A percentile compares a stretch with the other conserved stretches of the same genome.
These are phyloP conservation scores for Lethocerus indicus DNA, from an alignment of 1,140 invertebrate genomes.

Conservation along the genomic window DNA sequence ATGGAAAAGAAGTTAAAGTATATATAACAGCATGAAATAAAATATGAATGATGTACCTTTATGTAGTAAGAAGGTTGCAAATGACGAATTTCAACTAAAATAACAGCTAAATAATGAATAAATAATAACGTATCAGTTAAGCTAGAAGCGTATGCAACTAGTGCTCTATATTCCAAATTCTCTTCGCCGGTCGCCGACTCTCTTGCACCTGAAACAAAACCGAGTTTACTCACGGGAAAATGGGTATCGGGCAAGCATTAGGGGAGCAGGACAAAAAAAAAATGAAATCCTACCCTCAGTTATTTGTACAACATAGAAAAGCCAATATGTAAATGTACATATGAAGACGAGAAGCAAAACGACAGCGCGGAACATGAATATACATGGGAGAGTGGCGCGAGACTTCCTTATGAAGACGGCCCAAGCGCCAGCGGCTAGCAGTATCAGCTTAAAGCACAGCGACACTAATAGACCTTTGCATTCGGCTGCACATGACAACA, in stretches of 20 bases:
- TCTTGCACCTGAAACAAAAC: conserved; percentile 47
- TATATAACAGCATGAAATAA: not conserved
- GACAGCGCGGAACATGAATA: conserved; percentile 79
- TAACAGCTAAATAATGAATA: conserved; percentile 85
- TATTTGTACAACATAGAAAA: conserved; percentile 85
- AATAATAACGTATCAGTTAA: conserved; percentile 85
- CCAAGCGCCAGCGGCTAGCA: conserved; percentile 86
- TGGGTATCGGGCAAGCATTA: too few species aligned
- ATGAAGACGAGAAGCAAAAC: conserved; percentile 79
- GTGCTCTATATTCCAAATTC: conserved; percentile 59
- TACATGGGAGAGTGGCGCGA: conserved; percentile 77
- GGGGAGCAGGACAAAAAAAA: too few species aligned
- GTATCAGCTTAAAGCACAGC: conserved; percentile 77
- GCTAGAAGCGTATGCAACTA: conserved; percentile 80
- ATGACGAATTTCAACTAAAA: conserved; percentile 83
- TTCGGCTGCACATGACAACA: conserved; percentile 61
- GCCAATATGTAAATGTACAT: conserved; percentile 90
- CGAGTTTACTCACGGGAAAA: too few species aligned
- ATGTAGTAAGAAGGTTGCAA: conserved; percentile 78
- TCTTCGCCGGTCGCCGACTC: conserved; percentile 56
- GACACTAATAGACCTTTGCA: conserved; percentile 80
- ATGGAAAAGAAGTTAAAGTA: too few species aligned
- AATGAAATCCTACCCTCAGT: conserved; percentile 18
- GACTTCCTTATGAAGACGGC: conserved; percentile 60
- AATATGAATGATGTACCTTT: conserved; percentile 34